Conservation (phyloP, 2,113 vertebrate species). For the Haemorhous mexicanus region DNA sequence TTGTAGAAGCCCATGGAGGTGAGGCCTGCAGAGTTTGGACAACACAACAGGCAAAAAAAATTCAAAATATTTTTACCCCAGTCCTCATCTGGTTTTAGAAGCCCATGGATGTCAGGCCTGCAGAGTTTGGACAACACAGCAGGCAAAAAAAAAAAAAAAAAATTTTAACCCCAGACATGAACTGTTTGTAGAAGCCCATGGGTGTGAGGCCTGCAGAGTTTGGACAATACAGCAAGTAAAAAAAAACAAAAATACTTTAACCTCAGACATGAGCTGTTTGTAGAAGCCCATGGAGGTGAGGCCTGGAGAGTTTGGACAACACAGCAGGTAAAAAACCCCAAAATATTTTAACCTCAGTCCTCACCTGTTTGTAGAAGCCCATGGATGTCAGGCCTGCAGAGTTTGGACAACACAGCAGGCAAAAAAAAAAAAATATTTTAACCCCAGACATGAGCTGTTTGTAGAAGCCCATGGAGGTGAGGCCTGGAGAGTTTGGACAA, state of each 20-base stretch:
- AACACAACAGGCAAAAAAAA: not conserved
- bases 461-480: rapidly evolving
- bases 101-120: rapidly evolving
- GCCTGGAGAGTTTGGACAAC: too few species aligned
- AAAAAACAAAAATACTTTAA: too few species aligned
- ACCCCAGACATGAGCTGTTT: not conserved
- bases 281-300: too few species aligned
- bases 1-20: too few species aligned
- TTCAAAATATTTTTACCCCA: not conserved
- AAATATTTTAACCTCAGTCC: too few species aligned
- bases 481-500: too few species aligned
- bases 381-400: not conserved
- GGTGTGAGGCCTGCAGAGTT: too few species aligned
- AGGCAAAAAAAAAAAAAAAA: not conserved
- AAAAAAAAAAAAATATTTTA: not conserved
- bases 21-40: not conserved
- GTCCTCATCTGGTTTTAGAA: not conserved
- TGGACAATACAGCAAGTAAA: rapidly evolving
- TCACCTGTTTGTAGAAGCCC: too few species aligned
- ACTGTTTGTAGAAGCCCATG: not conserved
- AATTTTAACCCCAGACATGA: not conserved
- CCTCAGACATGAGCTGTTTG: too few species aligned
- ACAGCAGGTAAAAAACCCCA: too few species aligned
- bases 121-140: not conserved
- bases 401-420: too few species aligned